These are phyloP conservation scores for Microctonus aethiopoides DNA, from an alignment of 2,888 invertebrate species.

Conservation along the genomic window DNA sequence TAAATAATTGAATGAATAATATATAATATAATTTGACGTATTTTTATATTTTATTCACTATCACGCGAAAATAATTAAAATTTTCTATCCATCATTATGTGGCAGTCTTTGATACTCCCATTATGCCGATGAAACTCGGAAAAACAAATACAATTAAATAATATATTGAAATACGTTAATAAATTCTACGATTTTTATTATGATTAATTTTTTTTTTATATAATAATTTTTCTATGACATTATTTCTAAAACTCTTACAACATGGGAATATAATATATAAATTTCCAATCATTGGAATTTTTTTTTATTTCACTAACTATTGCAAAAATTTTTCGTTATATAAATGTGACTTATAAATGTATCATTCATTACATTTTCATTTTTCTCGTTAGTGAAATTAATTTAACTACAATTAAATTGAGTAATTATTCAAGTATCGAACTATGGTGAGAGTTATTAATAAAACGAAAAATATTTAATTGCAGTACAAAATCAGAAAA, in stretches of 20 bases:
- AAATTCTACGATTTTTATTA: too few species aligned
- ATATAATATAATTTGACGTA: conserved; percentile 11
- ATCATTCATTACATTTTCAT: not conserved
- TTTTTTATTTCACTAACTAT: not conserved
- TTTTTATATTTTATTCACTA: conserved; percentile 27
- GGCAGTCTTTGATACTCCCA: conserved; percentile 45
- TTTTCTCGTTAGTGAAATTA: not conserved
- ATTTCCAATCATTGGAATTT: not conserved
- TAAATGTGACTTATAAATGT: not conserved
- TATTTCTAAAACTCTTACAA: not conserved
- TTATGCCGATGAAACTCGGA: conserved; percentile 32
- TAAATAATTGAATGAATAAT: conserved; percentile 1
- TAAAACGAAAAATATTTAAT: not conserved
- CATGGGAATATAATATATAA: not conserved
- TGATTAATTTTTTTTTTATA: too few species aligned
- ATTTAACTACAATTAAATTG: conserved; percentile 4
- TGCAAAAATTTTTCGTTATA: not conserved
- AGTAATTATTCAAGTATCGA: conserved; percentile 10
- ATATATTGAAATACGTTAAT: not conserved
- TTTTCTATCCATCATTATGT: conserved; percentile 35
- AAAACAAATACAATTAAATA: conserved; percentile 4
- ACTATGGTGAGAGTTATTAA: conserved; percentile 13
- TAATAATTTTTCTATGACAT: not conserved
- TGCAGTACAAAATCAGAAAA: not conserved
- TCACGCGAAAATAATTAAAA: conserved; percentile 38